Evolutionary conservation across 2,888 invertebrate species (phyloP).

Genomic region (Xanthia togata): DNA sequence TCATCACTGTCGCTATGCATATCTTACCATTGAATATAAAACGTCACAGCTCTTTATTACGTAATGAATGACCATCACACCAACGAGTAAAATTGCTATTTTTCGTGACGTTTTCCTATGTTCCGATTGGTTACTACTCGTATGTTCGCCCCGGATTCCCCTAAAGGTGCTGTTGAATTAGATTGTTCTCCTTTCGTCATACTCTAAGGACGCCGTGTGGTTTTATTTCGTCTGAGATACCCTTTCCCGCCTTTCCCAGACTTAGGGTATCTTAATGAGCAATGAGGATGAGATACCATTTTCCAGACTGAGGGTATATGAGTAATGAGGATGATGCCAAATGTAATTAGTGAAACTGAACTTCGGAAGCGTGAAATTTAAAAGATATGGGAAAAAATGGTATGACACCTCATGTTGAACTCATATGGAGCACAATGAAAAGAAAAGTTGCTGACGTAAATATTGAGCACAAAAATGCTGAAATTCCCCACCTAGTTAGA

Average conservation of each 20-base stretch:
- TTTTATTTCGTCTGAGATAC: neutral
- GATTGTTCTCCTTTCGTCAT: slow-evolving; percentile 22
- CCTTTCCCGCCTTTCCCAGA: neutral
- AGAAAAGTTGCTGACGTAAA: no score
- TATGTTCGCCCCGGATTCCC: slow-evolving; percentile 14
- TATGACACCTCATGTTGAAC: neutral
- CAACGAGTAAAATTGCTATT: neutral
- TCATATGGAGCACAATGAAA: no score
- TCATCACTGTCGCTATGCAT: neutral
- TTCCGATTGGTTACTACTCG: neutral
- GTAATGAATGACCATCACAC: neutral
- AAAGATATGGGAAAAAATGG: neutral
- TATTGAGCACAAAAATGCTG: no score
- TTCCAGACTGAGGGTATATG: neutral
- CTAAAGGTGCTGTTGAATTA: slow-evolving; percentile 7
- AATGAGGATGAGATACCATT: neutral
- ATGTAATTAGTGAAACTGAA: no score
- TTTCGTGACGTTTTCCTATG: slow-evolving; percentile 11
- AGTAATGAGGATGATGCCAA: neutral
- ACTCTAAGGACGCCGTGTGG: neutral
- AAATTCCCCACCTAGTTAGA: no score
- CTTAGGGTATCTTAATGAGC: neutral
- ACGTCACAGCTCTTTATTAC: slow-evolving; percentile 4
- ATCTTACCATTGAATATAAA: slow-evolving; percentile 9
- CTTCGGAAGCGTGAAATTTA: no score